Evolutionary conservation across 2,888 invertebrate genomes (phyloP).

Genomic region (Pterostichus niger): DNA sequence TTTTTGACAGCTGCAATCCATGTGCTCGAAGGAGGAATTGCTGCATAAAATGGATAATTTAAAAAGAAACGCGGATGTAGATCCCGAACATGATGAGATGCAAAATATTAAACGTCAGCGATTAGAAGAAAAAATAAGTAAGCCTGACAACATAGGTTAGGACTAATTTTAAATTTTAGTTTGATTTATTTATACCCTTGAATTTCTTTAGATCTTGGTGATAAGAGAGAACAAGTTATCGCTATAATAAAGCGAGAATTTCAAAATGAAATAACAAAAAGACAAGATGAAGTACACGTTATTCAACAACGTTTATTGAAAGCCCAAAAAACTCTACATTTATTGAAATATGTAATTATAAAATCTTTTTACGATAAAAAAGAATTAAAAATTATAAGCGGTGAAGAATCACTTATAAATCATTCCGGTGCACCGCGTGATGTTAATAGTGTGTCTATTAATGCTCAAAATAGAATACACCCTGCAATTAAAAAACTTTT

Average conservation of each 20-base stretch:
- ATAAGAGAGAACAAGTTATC: constrained; percentile 79
- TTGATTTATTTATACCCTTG: constrained; percentile 49
- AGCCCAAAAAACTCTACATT: constrained; percentile 80
- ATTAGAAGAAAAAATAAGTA: constrained; percentile 72
- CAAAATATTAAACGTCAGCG: constrained; percentile 72
- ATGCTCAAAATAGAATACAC: constrained; percentile 81
- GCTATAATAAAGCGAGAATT: constrained; percentile 86
- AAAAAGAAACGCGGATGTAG: constrained; percentile 69
- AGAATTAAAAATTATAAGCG: constrained; percentile 76
- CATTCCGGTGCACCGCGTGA: constrained; percentile 47
- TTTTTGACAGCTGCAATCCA: constrained; percentile 21
- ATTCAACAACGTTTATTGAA: constrained; percentile 84
- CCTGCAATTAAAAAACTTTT: constrained; percentile 88
- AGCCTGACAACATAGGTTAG: constrained; percentile 62
- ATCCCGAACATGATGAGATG: constrained; percentile 73
- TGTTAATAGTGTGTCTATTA: constrained; percentile 59
- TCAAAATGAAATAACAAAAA: constrained; percentile 82
- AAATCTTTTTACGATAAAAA: constrained; percentile 82
- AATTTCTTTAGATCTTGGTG: constrained; percentile 73
- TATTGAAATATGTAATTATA: constrained; percentile 81
- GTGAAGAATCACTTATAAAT: constrained; percentile 73
- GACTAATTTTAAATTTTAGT: background rate
- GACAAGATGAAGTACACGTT: constrained; percentile 85
- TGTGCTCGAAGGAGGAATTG: constrained; percentile 9
- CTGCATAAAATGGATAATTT: constrained; percentile 54